phyloP scores from a whole-genome alignment of 1,140 invertebrate species.

The Asobara japonica region DNA sequence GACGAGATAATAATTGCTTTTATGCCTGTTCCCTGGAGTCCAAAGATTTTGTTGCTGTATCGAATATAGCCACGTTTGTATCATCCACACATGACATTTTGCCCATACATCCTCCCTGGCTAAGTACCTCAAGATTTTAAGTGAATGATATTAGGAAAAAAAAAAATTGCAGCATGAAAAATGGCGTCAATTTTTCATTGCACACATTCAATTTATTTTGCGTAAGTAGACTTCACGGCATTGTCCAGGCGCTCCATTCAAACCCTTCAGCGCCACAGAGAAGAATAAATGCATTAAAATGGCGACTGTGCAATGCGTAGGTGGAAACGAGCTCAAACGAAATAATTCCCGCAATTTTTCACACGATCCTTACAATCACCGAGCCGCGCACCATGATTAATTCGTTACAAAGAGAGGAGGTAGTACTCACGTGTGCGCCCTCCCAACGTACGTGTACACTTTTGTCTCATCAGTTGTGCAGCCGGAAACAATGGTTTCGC shows the following conservation, averaged over 20 bases:
- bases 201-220: background rate
- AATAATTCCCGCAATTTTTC: slow-evolving; percentile 3
- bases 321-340: background rate
- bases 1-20: too few species aligned
- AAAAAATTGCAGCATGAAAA: background rate
- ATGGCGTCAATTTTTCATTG: background rate
- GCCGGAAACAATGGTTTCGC: slow-evolving; percentile 13
- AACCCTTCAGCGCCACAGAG: background rate
- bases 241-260: background rate
- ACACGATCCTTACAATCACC: slow-evolving; percentile 5
- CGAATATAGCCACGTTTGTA: too few species aligned
- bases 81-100: too few species aligned
- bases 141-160: too few species aligned
- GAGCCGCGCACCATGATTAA: background rate
- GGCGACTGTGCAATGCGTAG: background rate
- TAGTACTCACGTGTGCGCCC: background rate
- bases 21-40: too few species aligned
- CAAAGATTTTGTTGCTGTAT: too few species aligned
- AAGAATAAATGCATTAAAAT: background rate
- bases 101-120: too few species aligned
- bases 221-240: background rate
- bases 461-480: background rate
- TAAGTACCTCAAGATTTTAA: too few species aligned
- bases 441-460: background rate
- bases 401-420: background rate